Percentiles rank a stretch among this genome's conserved stretches.
Evolutionary conservation across 2,888 invertebrate species (phyloP).

Genomic region (Cantharis rustica): DNA sequence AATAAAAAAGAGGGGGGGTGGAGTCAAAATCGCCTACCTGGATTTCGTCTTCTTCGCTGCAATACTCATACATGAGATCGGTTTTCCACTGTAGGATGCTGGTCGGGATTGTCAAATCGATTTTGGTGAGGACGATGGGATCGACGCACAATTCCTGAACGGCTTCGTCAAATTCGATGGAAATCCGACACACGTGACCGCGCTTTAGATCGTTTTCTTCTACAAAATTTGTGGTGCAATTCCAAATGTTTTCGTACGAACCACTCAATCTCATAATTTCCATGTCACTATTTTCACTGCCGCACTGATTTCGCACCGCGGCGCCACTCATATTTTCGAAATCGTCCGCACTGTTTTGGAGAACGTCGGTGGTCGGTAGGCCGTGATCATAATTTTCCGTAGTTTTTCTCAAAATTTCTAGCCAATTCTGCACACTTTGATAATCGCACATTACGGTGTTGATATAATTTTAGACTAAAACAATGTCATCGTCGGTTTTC

Average conservation of each 20-base stretch:
- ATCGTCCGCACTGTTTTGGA: background rate
- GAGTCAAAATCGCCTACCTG: conserved; percentile 39
- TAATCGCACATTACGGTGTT: conserved; percentile 20
- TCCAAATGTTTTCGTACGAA: conserved; percentile 43
- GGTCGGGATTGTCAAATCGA: conserved; percentile 58
- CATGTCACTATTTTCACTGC: background rate
- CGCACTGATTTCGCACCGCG: background rate
- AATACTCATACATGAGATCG: conserved; percentile 57
- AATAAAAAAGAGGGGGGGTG: too few species aligned
- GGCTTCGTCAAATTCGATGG: conserved; percentile 42
- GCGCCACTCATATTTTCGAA: background rate
- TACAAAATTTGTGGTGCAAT: conserved; percentile 30
- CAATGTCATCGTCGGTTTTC: conserved; percentile 2
- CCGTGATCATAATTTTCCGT: conserved; percentile 49
- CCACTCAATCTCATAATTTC: conserved; percentile 13
- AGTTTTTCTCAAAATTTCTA: conserved; percentile 45
- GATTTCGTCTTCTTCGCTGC: conserved; percentile 60
- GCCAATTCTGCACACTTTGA: conserved; percentile 48
- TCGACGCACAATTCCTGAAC: conserved; percentile 37
- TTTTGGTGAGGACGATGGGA: conserved; percentile 51
- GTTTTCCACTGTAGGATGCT: conserved; percentile 64
- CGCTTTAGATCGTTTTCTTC: conserved; percentile 34
- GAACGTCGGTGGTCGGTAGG: conserved; percentile 14
- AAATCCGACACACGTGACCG: conserved; percentile 43
- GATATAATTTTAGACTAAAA: conserved; percentile 2